Conservation (phyloP, 2,888 invertebrate genomes). For the Acanthosepion lycidas region DNA sequence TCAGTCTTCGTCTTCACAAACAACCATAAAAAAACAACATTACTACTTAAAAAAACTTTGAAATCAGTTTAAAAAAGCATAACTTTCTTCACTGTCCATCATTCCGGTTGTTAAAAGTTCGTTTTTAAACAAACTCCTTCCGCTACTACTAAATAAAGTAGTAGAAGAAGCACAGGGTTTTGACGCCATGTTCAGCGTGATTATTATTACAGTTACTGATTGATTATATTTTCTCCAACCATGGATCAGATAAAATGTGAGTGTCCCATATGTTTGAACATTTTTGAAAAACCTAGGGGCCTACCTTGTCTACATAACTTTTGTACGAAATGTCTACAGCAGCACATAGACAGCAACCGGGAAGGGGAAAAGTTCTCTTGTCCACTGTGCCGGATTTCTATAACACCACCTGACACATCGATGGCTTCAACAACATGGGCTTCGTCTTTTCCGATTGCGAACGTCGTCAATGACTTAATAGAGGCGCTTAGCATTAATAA, state of each 20-base stretch:
- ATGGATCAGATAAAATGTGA: background rate
- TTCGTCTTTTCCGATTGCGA: background rate
- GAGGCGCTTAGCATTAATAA: background rate
- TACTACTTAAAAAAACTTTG: too few relatives aligned
- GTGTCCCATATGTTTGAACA: background rate
- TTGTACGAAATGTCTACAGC: background rate
- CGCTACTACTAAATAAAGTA: too few relatives aligned
- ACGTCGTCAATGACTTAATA: background rate
- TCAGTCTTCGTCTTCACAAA: too few relatives aligned
- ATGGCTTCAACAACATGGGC: background rate
- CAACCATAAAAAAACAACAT: too few relatives aligned
- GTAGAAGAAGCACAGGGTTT: too few relatives aligned
- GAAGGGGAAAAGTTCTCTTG: background rate
- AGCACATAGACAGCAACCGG: background rate
- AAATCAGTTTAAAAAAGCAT: too few relatives aligned
- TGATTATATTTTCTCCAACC: too few relatives aligned
- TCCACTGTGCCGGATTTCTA: background rate
- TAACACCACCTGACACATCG: background rate
- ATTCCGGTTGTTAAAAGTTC: too few relatives aligned
- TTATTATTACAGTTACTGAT: too few relatives aligned
- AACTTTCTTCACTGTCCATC: too few relatives aligned
- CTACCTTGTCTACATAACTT: background rate
- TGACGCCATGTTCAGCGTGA: too few relatives aligned
- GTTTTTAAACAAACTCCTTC: too few relatives aligned
- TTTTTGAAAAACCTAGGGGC: background rate